Percentiles rank a stretch among this genome's conserved stretches.
phyloP scores from a whole-genome alignment of 2,888 invertebrate species.

The Chymomyza amoena region DNA sequence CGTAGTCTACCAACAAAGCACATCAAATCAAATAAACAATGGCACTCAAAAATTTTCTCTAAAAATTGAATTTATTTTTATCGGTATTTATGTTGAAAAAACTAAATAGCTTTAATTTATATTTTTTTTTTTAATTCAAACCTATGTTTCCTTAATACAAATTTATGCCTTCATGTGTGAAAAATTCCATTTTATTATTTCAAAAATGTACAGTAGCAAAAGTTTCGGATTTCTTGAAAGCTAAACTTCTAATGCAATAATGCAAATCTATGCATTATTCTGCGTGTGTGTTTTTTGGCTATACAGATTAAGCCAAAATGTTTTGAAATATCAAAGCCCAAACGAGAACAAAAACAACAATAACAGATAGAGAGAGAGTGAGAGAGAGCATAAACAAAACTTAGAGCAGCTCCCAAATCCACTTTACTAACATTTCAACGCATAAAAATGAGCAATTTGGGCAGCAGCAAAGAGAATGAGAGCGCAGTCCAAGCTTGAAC shows the following conservation, averaged over 20 bases:
- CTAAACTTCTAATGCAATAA: background rate
- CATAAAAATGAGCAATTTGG: conserved; percentile 15
- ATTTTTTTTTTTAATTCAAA: too few species aligned
- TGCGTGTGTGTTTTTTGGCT: background rate
- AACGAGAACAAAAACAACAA: background rate
- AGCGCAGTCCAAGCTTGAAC: background rate
- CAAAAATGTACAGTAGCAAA: background rate
- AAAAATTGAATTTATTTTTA: too few species aligned
- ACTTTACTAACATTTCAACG: conserved; percentile 27
- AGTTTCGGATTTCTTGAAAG: background rate
- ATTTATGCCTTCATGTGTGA: too few species aligned
- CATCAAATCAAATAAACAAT: too few species aligned
- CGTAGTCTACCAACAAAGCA: too few species aligned
- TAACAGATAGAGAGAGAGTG: background rate
- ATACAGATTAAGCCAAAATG: background rate
- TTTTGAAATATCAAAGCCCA: background rate
- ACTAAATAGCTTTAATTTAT: too few species aligned
- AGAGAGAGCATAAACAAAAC: background rate
- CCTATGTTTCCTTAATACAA: too few species aligned
- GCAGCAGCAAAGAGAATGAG: background rate
- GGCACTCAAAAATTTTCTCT: too few species aligned
- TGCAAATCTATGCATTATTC: background rate
- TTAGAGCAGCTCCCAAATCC: conserved; percentile 12
- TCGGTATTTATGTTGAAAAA: too few species aligned
- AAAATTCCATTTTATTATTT: background rate